Percentiles rank a stretch among this genome's conserved stretches.
Conservation (phyloP, 2,888 invertebrate genomes). For the Alloplasta piceator region DNA sequence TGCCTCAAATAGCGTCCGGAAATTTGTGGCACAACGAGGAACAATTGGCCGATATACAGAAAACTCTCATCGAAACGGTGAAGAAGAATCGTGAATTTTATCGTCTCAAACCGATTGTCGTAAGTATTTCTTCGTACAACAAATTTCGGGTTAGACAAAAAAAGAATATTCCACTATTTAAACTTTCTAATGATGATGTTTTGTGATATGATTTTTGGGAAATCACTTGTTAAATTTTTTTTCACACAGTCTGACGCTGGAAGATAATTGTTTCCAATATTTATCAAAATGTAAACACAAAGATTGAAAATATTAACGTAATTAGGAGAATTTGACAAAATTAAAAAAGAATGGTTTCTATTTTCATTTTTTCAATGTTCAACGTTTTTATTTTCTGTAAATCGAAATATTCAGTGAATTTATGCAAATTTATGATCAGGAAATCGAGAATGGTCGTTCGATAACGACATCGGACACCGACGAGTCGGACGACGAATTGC, state of each 20-base stretch:
- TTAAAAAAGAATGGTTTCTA: too few relatives aligned
- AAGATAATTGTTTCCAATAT: too few relatives aligned
- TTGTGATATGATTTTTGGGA: too few relatives aligned
- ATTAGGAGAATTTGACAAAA: too few relatives aligned
- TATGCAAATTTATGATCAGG: constrained; percentile 67
- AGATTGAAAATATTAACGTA: too few relatives aligned
- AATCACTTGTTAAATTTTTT: too few relatives aligned
- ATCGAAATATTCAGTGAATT: background rate
- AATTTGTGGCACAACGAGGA: constrained; percentile 87
- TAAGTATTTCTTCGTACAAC: constrained; percentile 43
- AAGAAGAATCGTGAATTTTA: constrained; percentile 89
- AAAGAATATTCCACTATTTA: too few relatives aligned
- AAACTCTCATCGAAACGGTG: constrained; percentile 88
- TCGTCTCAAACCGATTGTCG: constrained; percentile 84
- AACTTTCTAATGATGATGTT: too few relatives aligned
- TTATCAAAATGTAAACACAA: too few relatives aligned
- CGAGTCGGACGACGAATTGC: constrained; percentile 88
- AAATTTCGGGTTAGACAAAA: background rate
- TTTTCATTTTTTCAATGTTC: too few relatives aligned
- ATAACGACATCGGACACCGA: constrained; percentile 85
- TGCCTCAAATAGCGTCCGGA: constrained; percentile 89
- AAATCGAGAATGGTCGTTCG: constrained; percentile 80
- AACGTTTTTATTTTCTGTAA: background rate
- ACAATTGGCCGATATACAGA: constrained; percentile 88
- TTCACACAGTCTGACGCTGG: too few relatives aligned